Base-by-base conservation (phyloP, 2,113 vertebrate species). In the Carassius gibelio region DNA sequence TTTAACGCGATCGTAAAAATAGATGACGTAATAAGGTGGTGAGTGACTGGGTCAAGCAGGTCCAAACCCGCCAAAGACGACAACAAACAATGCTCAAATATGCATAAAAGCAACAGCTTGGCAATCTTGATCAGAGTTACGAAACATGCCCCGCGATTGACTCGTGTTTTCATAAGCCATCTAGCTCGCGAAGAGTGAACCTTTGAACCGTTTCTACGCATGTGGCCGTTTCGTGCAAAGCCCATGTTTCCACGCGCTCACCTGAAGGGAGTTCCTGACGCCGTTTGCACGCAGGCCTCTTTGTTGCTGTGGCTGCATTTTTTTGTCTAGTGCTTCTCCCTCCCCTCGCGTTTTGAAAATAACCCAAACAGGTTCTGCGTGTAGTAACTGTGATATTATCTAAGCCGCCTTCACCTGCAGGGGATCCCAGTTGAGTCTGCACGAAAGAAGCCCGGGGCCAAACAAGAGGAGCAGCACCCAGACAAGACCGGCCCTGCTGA, bases 301-400 rank as follows among this genome's bases (percentile, higher is more conserved):
- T 94, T 95, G 93, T 95, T 95, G 90, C 92, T 92, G 87, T 82
- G 90, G 0, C 91, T 91, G 87, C 72, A 87, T 90, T 90, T 78
- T 72, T 80, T 2, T 15, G 14, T 15, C 17, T 64, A 30, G 9
- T 71, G 4, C 81, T 84, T 84, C 38, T 57, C 62, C 30, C 26
- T 75, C 83, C 88, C 91, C 90, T 91, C 89, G 86, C 78, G 89
- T 71, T 93, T 94, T 92, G 91, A 95, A 96, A 95, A 95, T 95
- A 95, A 97, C 93, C 94, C 94, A 95, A 96, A 95, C 95, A 95
- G 92, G 93, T 96, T 94, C 81, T 87, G 89, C 85, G 92, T 92
- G 93, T 94, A 95, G 93, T 95, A 95, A 95, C 92, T 83, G 21
- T 93, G 95, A 96, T 96, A 94, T 93, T 95, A 97, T 96, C 95